These are phyloP conservation scores for Hozukius guyotensis DNA, from an alignment of 2,797 vertebrate genomes.

Conservation along the genomic window DNA sequence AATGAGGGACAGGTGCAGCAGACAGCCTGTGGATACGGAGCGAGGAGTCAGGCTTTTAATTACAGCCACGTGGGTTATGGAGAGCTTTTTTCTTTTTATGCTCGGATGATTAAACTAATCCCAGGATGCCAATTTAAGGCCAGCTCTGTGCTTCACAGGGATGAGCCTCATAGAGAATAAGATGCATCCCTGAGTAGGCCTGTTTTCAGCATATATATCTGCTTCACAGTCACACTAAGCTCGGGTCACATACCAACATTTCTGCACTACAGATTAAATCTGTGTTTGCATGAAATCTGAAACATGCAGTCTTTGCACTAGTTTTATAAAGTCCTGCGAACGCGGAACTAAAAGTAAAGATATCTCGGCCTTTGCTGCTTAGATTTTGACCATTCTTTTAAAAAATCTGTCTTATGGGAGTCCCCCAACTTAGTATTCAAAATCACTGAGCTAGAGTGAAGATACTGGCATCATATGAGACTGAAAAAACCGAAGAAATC, in stretches of 20 bases:
- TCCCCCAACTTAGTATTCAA: too few species aligned
- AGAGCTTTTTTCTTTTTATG: conserved; percentile 38
- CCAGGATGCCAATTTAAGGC: conserved; percentile 51
- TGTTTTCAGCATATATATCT: background rate
- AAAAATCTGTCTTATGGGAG: too few species aligned
- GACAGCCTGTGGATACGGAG: conserved; percentile 60
- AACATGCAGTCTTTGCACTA: background rate
- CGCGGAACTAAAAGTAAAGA: too few species aligned
- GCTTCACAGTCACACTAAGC: background rate
- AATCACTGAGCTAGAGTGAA: too few species aligned
- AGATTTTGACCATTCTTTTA: too few species aligned
- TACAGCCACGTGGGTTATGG: conserved; percentile 61
- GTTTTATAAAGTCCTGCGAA: background rate
- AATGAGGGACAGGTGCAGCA: conserved; percentile 74
- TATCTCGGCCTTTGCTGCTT: too few species aligned
- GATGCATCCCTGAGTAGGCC: background rate
- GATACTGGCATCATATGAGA: too few species aligned
- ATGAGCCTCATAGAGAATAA: conserved; percentile 5
- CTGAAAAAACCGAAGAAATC: accelerated
- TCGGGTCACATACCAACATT: background rate
- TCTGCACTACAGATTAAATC: background rate
- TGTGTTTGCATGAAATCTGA: background rate
- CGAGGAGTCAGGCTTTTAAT: conserved; percentile 68
- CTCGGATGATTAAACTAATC: conserved; percentile 61
- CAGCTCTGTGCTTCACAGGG: background rate